Conservation (phyloP, 2,113 vertebrate species). For the Etia nguti region DNA sequence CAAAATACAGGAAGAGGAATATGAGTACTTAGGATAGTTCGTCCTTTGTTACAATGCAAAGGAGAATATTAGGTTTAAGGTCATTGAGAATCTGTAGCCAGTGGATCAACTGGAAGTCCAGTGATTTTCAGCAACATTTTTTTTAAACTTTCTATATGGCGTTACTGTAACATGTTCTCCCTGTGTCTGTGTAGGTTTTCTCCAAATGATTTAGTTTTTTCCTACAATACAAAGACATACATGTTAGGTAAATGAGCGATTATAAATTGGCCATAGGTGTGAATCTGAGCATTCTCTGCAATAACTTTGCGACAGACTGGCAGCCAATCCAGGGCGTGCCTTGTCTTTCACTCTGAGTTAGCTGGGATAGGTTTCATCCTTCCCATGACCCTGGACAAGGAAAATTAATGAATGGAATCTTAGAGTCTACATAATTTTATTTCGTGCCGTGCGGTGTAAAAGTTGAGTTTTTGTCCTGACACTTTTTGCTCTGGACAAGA, state of each 20-base stretch:
- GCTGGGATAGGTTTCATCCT: background rate
- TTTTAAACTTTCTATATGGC: background rate
- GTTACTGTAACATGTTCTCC: background rate
- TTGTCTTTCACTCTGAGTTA: background rate
- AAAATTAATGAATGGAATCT: background rate
- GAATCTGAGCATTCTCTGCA: background rate
- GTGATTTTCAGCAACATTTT: background rate
- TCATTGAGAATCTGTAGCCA: background rate
- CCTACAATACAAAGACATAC: background rate
- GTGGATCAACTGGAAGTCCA: background rate
- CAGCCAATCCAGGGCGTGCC: background rate
- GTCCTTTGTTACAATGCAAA: background rate
- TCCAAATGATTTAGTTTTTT: background rate
- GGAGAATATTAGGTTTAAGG: background rate
- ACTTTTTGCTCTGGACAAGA: background rate
- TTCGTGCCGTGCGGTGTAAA: background rate
- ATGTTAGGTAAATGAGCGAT: background rate
- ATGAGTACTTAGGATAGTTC: background rate
- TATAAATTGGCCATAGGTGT: background rate
- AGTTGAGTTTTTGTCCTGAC: background rate
- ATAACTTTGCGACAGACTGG: background rate
- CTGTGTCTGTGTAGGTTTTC: background rate
- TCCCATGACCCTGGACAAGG: background rate
- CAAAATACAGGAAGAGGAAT: background rate
- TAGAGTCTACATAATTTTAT: background rate